These are phyloP conservation scores for Nephrocerus scutellatus DNA, from an alignment of 2,888 invertebrate species.

Conservation along the genomic window DNA sequence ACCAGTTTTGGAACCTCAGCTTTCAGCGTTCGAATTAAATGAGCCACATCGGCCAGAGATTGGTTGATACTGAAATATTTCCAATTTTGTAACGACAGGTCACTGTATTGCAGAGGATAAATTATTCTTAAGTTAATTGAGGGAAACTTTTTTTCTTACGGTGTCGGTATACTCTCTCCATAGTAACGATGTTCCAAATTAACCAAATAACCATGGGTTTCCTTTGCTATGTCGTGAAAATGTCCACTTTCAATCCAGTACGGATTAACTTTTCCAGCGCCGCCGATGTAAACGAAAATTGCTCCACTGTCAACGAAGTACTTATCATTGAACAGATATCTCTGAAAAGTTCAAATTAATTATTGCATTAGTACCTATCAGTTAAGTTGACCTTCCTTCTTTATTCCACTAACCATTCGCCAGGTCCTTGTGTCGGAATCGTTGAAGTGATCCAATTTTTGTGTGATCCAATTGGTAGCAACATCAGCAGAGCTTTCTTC, in stretches of 20 bases:
- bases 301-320: conserved; percentile 48
- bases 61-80: conserved; percentile 55
- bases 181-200: conserved; percentile 72
- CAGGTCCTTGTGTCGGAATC: no score
- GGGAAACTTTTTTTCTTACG: conserved; percentile 49
- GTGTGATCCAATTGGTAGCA: no score
- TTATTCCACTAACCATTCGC: no score
- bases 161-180: conserved; percentile 59
- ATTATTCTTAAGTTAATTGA: no score
- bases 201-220: conserved; percentile 55
- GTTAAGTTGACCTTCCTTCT: no score
- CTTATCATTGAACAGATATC: conserved; percentile 49
- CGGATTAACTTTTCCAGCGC: conserved; percentile 53
- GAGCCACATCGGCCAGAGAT: conserved; percentile 55
- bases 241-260: conserved; percentile 54
- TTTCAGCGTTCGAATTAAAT: conserved; percentile 51
- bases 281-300: conserved; percentile 57
- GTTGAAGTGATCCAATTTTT: no score
- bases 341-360: no score
- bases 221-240: conserved; percentile 51
- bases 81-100: conserved; percentile 50
- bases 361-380: no score
- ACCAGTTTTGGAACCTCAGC: conserved; percentile 25
- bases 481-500: no score
- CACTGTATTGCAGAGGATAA: conserved; percentile 43